A percentile compares a stretch with the other conserved stretches of the same genome.
phyloP scores from a whole-genome alignment of 2,888 invertebrate genomes.

The Stictocephala bisonia region DNA sequence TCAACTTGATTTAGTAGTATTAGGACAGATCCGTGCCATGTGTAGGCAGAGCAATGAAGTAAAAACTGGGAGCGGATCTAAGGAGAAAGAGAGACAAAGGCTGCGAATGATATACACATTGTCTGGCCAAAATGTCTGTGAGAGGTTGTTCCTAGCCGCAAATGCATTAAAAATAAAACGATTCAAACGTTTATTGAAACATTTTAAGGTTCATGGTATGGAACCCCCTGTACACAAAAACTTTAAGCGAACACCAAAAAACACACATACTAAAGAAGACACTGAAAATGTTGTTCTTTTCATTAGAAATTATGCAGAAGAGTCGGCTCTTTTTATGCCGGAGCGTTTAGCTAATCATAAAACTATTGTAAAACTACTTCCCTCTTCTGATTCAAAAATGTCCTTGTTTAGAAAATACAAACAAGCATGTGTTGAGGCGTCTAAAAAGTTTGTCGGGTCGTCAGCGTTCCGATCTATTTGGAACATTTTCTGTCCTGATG shows the following conservation, averaged over 20 bases:
- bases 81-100: constrained; percentile 33
- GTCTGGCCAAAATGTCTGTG: constrained; percentile 28
- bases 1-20: constrained; percentile 16
- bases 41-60: constrained; percentile 32
- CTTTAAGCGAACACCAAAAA: constrained; percentile 1
- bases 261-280: too few species aligned
- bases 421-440: constrained; percentile 2
- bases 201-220: constrained; percentile 17
- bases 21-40: constrained; percentile 25
- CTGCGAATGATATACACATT: constrained; percentile 27
- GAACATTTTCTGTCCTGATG: constrained; percentile 13
- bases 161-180: constrained; percentile 30
- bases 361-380: too few species aligned
- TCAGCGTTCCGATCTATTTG: constrained; percentile 10
- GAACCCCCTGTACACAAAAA: constrained; percentile 8
- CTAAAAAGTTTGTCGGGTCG: not conserved
- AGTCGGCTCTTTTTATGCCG: too few species aligned
- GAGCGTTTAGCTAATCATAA: too few species aligned
- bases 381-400: constrained; percentile 18
- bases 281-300: too few species aligned
- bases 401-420: constrained; percentile 15
- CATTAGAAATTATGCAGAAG: too few species aligned
- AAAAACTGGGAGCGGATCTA: constrained; percentile 24
- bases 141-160: constrained; percentile 15
- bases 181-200: constrained; percentile 25